Percentiles rank a stretch among this genome's conserved stretches.
These are phyloP conservation scores for Apantesis nais DNA, from an alignment of 2,888 invertebrate species.

Conservation along the genomic window DNA sequence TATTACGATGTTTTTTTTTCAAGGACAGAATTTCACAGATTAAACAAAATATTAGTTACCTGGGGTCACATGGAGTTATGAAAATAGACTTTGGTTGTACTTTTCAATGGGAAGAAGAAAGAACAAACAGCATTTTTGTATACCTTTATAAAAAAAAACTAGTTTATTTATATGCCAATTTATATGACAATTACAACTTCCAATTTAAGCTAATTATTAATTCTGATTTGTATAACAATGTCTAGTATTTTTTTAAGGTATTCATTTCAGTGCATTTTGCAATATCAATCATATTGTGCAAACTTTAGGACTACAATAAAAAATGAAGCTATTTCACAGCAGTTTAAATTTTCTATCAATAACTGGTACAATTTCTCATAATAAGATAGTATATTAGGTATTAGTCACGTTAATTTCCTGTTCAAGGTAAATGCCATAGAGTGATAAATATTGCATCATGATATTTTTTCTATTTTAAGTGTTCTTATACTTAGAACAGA, in stretches of 20 bases:
- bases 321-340: too few species aligned
- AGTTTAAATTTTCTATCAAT: too few species aligned
- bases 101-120: neutral
- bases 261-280: too few species aligned
- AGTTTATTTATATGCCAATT: too few species aligned
- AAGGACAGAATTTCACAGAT: neutral
- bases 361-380: neutral
- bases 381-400: neutral
- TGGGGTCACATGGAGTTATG: neutral
- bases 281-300: too few species aligned
- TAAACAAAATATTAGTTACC: neutral
- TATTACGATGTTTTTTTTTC: neutral
- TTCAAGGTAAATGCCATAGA: neutral
- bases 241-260: too few species aligned
- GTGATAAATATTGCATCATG: neutral
- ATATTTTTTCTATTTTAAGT: neutral
- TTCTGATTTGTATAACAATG: too few species aligned
- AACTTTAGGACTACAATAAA: too few species aligned
- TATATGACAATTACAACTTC: neutral
- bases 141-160: neutral
- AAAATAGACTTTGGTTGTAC: neutral
- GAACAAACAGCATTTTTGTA: neutral
- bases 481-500: slow-evolving; percentile 1
- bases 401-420: neutral
- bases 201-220: neutral